Evolutionary conservation across 1,140 invertebrate species (phyloP).

Genomic region (Zaprionus davidi): DNA sequence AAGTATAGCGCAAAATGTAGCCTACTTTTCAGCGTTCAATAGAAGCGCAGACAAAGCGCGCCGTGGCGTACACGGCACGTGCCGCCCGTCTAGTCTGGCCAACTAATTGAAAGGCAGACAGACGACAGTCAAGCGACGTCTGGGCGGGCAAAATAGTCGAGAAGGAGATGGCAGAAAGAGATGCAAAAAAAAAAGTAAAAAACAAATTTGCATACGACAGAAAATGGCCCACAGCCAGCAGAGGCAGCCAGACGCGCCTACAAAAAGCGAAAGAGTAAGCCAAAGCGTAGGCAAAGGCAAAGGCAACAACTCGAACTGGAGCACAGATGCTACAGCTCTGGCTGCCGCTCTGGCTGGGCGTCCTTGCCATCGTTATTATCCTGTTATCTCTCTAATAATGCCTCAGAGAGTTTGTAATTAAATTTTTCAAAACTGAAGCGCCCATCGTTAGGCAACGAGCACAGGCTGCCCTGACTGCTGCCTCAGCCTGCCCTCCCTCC

Average conservation of each 20-base stretch:
- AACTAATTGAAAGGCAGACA: constrained; percentile 76
- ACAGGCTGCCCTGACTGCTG: neutral
- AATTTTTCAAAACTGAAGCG: constrained; percentile 75
- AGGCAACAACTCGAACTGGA: constrained; percentile 56
- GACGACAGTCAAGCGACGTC: constrained; percentile 45
- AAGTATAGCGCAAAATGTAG: constrained; percentile 20
- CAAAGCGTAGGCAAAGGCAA: constrained; percentile 14
- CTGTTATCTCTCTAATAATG: constrained; percentile 83
- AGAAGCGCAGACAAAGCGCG: constrained; percentile 23
- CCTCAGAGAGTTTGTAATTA: constrained; percentile 82
- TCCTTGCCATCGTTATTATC: constrained; percentile 82
- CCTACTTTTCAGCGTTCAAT: constrained; percentile 41
- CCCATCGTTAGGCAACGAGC: constrained; percentile 43
- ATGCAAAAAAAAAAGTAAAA: constrained; percentile 28
- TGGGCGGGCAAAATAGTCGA: constrained; percentile 24
- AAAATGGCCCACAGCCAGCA: constrained; percentile 40
- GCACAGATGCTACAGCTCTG: constrained; percentile 54
- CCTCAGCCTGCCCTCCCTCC: neutral
- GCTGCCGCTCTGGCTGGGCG: constrained; percentile 41
- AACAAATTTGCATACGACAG: constrained; percentile 69
- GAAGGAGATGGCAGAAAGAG: constrained; percentile 24
- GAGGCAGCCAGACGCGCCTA: constrained; percentile 47
- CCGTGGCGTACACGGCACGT: constrained; percentile 51
- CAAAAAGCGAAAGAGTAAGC: constrained; percentile 38
- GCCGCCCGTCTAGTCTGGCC: constrained; percentile 64